phyloP scores from a whole-genome alignment of 2,888 invertebrate species.

The Ernsta delagoae region DNA sequence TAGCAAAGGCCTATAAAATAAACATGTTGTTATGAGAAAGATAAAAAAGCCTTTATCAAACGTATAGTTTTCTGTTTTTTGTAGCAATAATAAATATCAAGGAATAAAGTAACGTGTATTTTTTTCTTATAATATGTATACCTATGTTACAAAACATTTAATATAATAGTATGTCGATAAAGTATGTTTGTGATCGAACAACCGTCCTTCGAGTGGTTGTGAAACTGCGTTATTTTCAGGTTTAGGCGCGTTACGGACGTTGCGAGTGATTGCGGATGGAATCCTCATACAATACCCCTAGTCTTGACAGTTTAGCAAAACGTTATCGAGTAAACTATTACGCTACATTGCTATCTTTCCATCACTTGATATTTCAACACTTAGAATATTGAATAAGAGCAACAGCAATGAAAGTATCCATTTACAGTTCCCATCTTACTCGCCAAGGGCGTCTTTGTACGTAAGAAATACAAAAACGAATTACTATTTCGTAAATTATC shows the following conservation, averaged over 20 bases:
- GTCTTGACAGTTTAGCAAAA: no score
- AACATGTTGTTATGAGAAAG: background rate
- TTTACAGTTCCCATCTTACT: no score
- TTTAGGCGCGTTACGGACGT: background rate
- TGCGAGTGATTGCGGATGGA: background rate
- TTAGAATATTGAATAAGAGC: no score
- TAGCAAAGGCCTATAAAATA: background rate
- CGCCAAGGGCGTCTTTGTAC: no score
- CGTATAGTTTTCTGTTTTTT: background rate
- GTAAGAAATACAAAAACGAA: no score
- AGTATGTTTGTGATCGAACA: conserved; percentile 1
- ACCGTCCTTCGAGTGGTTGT: conserved; percentile 12
- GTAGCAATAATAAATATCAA: background rate
- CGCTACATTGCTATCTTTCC: no score
- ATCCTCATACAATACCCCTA: no score
- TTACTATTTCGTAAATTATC: no score
- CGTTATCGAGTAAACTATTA: no score
- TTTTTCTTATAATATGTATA: background rate
- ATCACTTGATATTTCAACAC: no score
- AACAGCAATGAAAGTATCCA: no score
- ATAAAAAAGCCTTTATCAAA: background rate
- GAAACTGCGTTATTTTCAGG: conserved; percentile 15
- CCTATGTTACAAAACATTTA: background rate
- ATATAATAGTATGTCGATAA: background rate
- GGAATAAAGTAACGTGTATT: background rate